These are phyloP conservation scores for Polylopha cassiicola DNA, from an alignment of 2,888 invertebrate genomes.

Conservation along the genomic window DNA sequence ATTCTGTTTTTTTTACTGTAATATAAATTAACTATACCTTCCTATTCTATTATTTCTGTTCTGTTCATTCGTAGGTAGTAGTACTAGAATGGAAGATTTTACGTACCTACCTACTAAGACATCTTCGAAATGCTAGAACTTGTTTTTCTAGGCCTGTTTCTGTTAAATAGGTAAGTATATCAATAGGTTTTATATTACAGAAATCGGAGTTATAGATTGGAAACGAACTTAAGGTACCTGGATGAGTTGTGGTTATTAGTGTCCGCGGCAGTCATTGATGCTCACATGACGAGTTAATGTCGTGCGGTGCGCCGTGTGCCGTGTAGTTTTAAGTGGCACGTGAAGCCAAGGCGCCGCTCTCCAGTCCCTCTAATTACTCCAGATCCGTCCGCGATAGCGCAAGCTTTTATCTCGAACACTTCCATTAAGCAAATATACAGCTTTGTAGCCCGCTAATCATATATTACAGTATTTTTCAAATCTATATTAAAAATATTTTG, in stretches of 20 bases:
- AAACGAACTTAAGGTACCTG: too few species aligned
- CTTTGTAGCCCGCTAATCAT: slow-evolving; percentile 65
- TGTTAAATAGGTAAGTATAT: too few species aligned
- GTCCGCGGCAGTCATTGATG: slow-evolving; percentile 31
- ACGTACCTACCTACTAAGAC: too few species aligned
- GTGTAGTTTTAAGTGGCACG: slow-evolving; percentile 72
- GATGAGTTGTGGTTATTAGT: slow-evolving; percentile 24
- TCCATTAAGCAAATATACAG: slow-evolving; percentile 77
- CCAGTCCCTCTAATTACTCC: slow-evolving; percentile 63
- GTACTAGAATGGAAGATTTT: too few species aligned
- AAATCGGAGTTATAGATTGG: too few species aligned
- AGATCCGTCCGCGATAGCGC: slow-evolving; percentile 67
- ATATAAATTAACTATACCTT: too few species aligned
- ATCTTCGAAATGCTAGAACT: too few species aligned
- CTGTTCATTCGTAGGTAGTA: too few species aligned
- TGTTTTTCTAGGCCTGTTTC: too few species aligned
- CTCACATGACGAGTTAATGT: slow-evolving; percentile 50
- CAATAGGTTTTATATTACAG: too few species aligned
- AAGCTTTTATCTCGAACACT: slow-evolving; percentile 71
- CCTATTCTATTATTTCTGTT: too few species aligned
- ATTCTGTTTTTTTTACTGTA: too few species aligned
- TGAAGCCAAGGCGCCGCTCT: slow-evolving; percentile 50
- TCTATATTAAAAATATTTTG: slow-evolving; percentile 74
- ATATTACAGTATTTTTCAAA: slow-evolving; percentile 67
- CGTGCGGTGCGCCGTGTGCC: slow-evolving; percentile 46